Percentiles rank a stretch among this genome's conserved stretches.
These are phyloP conservation scores for Mustela nigripes DNA, from an alignment of 2,113 vertebrate species.

Conservation along the genomic window DNA sequence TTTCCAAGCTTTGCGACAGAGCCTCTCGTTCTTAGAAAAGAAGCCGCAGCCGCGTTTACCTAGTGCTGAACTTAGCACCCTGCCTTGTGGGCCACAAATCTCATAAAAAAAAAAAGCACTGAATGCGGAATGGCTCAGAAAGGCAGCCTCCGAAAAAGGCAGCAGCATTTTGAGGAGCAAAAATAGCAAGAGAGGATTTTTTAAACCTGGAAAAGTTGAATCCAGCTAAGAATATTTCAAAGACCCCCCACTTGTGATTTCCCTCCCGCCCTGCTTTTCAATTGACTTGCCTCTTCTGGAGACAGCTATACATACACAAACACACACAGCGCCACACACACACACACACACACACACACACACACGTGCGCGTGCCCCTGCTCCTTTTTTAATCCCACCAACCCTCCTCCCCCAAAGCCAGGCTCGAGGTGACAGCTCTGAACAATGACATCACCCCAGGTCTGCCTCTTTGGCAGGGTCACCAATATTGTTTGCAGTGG, in stretches of 20 bases:
- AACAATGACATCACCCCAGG: conserved; percentile 76
- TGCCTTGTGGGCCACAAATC: neutral
- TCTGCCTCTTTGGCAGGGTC: conserved; percentile 71
- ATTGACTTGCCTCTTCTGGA: neutral
- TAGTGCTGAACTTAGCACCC: conserved; percentile 12
- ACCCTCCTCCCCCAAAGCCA: conserved; percentile 10
- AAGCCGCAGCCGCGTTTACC: neutral
- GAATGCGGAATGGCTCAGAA: conserved; percentile 13
- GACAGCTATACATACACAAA: neutral
- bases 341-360: neutral
- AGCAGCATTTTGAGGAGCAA: conserved; percentile 53
- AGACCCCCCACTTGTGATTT: conserved; percentile 21
- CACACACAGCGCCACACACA: neutral
- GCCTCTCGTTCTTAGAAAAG: neutral
- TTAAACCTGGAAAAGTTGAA: conserved; percentile 59
- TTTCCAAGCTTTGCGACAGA: neutral
- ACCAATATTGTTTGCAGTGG: conserved; percentile 74
- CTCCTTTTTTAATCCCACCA: conserved; percentile 26
- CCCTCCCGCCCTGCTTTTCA: neutral
- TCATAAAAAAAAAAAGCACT: conserved; percentile 47
- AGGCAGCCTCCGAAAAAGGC: conserved; percentile 61
- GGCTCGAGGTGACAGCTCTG: neutral
- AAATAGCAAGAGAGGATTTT: conserved; percentile 56
- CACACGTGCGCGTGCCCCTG: neutral
- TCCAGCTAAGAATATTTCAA: conserved; percentile 56